Percentiles rank a stretch among this genome's conserved stretches.
Evolutionary conservation across 2,113 vertebrate species (phyloP).

Genomic region (Sebastes schlegelii): DNA sequence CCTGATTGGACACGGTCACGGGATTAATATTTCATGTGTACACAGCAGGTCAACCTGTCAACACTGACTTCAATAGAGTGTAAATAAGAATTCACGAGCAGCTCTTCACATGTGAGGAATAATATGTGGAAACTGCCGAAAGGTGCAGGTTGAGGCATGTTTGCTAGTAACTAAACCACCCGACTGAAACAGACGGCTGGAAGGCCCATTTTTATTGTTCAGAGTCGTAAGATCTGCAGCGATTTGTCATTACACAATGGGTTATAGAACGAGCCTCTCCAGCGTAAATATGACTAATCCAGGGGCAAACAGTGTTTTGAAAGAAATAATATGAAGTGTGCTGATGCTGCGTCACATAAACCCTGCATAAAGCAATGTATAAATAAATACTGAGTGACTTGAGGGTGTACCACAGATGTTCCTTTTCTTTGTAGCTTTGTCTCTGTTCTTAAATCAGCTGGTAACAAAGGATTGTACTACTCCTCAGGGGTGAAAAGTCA

Average conservation of each 20-base stretch:
- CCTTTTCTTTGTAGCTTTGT: conserved; percentile 13
- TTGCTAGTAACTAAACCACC: conserved; percentile 25
- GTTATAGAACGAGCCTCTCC: conserved; percentile 20
- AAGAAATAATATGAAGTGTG: conserved; percentile 22
- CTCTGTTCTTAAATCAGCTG: neutral
- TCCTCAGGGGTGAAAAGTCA: neutral
- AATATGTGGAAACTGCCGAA: conserved; percentile 55
- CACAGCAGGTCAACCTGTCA: conserved; percentile 49
- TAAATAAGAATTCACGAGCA: conserved; percentile 49
- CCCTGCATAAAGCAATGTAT: conserved; percentile 15
- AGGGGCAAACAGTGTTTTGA: conserved; percentile 29
- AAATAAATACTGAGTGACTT: conserved; percentile 41
- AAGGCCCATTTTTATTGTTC: conserved; percentile 42
- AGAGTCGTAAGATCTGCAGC: conserved; percentile 27
- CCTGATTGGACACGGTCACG: conserved; percentile 19
- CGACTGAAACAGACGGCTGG: conserved; percentile 42
- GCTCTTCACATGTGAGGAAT: conserved; percentile 9
- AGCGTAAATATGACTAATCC: conserved; percentile 25
- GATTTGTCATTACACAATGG: conserved; percentile 47
- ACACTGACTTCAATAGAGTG: conserved; percentile 26
- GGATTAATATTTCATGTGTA: conserved; percentile 32
- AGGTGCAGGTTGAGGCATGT: conserved; percentile 70
- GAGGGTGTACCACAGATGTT: conserved; percentile 6
- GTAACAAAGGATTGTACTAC: neutral
- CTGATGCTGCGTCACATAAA: conserved; percentile 24